Evolutionary conservation across 1,140 invertebrate genomes (phyloP), one percentile per base, ranked within the genome.

Genomic region (Megathymus violae): DNA sequence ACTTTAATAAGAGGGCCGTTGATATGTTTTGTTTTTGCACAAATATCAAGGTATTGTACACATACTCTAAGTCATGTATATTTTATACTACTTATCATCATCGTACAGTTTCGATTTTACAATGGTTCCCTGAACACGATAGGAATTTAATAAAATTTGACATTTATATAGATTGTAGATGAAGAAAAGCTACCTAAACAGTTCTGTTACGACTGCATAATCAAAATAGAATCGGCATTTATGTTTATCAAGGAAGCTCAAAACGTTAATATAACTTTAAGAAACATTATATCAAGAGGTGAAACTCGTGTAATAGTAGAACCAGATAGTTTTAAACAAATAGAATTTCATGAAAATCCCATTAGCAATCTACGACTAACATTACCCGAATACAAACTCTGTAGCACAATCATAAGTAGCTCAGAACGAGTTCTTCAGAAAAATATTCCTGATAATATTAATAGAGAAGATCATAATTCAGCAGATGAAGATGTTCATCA

Each of bases 11-110:
- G 41, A 71, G 64, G 70, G 67, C 68, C 9, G 71, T 85, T 9
- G 77, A 87, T 62, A 90, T 90, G 88, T 90, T 88, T 67, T 76
- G 69, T 70, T 88, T 76, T 71, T 88, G 85, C 58, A 88, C 85
- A 6, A 88, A 88, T 67, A 81, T 90, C 11, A 70, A 73, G 74
- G 88, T 85, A 78, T 34, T 25, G 5, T 71, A 22, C 22, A 36
- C 4, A 11, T n/a, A n/a, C n/a, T n/a, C n/a, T n/a, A n/a, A n/a
- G n/a, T n/a, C n/a, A n/a, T n/a, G n/a, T n/a, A n/a, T n/a, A n/a
- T n/a, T n/a, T n/a, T n/a, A n/a, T n/a, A n/a, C n/a, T n/a, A n/a
- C n/a, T n/a, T n/a, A n/a, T n/a, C n/a, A n/a, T n/a, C n/a, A n/a
- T n/a, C n/a, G n/a, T n/a, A n/a, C n/a, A n/a, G n/a, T n/a, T n/a